Percentiles rank a stretch among this genome's conserved stretches.
Conservation (phyloP, 2,797 vertebrate genomes). For the Onychomys arenicola region DNA sequence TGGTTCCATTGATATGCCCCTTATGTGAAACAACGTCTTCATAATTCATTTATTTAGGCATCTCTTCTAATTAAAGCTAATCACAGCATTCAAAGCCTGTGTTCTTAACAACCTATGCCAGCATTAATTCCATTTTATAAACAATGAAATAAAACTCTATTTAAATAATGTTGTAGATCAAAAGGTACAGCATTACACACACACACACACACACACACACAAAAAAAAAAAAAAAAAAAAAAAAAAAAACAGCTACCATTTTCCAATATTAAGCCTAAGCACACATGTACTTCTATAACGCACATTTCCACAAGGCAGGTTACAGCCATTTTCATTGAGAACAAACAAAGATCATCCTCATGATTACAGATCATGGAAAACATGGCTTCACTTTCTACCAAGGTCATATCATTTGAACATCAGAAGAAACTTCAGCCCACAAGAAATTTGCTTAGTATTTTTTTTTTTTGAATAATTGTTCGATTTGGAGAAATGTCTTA, state of each 20-base stretch:
- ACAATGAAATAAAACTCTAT: not conserved
- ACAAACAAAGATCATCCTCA: not conserved
- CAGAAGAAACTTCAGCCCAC: not conserved
- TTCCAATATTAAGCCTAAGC: not conserved
- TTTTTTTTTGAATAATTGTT: not conserved
- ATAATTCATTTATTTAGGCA: not conserved
- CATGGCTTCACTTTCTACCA: not conserved
- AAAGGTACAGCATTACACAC: not conserved
- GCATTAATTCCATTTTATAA: not conserved
- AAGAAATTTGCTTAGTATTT: not conserved
- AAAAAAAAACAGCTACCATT: not conserved
- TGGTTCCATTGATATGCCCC: not conserved
- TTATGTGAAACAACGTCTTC: not conserved
- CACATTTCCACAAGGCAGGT: not conserved
- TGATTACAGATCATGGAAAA: conserved; percentile 37
- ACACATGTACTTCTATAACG: not conserved
- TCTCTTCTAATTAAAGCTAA: conserved; percentile 53
- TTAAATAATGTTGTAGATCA: not conserved
- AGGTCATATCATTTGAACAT: conserved; percentile 38
- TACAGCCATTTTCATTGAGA: not conserved
- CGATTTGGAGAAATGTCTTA: not conserved
- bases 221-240: not conserved
- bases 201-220: not conserved
- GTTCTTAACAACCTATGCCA: not conserved
- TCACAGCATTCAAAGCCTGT: not conserved